These are phyloP conservation scores for Himalopsyche kuldschensis DNA, from an alignment of 2,888 invertebrate species.

Conservation along the genomic window DNA sequence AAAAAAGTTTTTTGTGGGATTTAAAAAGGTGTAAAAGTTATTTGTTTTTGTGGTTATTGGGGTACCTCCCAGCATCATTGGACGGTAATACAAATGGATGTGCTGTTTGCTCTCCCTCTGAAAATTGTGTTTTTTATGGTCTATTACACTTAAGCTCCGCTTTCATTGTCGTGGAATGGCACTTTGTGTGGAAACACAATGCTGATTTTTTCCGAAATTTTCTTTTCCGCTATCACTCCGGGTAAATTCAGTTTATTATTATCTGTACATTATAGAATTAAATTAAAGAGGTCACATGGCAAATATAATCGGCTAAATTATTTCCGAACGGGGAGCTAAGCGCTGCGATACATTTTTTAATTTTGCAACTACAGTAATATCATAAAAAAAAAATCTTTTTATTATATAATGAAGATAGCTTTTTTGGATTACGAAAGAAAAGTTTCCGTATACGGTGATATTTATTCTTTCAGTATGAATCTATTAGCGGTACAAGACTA, in stretches of 20 bases:
- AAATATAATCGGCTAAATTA: too few species aligned
- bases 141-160: neutral
- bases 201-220: neutral
- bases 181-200: neutral
- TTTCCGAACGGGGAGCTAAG: too few species aligned
- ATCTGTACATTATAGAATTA: neutral
- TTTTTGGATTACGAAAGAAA: too few species aligned
- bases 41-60: neutral
- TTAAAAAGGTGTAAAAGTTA: neutral
- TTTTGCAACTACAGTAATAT: too few species aligned
- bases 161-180: neutral
- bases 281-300: neutral
- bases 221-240: neutral
- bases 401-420: too few species aligned
- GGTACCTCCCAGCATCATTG: neutral
- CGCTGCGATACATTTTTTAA: too few species aligned
- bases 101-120: neutral
- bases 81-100: neutral
- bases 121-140: neutral
- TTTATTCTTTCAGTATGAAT: too few species aligned
- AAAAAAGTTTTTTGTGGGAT: neutral
- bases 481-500: too few species aligned
- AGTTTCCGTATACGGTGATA: too few species aligned
- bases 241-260: neutral
- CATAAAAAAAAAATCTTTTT: too few species aligned